Evolutionary conservation across 1,140 invertebrate species (phyloP).

Genomic region (Chlorops oryzae): DNA sequence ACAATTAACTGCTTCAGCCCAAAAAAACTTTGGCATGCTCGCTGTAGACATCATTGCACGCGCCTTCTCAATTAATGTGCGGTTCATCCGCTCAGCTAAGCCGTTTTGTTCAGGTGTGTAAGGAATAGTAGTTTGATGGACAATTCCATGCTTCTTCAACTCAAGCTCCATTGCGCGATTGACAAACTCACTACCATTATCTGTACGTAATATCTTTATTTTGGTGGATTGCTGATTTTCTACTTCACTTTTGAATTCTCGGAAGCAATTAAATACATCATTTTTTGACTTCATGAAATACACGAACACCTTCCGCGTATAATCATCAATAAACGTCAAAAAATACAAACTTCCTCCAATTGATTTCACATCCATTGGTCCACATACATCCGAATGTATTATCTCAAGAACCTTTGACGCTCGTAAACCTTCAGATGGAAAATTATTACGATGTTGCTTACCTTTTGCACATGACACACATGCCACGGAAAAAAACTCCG

Average conservation of each 20-base stretch:
- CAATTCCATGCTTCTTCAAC: constrained; percentile 33
- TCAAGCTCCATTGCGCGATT: constrained; percentile 34
- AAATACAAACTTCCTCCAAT: constrained; percentile 42
- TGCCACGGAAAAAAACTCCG: no score
- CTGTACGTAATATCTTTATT: constrained; percentile 22
- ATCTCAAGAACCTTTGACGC: constrained; percentile 20
- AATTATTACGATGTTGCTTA: constrained; percentile 28
- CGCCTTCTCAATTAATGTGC: constrained; percentile 25
- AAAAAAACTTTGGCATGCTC: constrained; percentile 42
- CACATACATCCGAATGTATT: constrained; percentile 46
- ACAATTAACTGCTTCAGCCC: constrained; percentile 49
- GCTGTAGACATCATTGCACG: constrained; percentile 31
- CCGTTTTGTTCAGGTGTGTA: constrained; percentile 46
- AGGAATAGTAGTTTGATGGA: constrained; percentile 22
- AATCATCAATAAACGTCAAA: constrained; percentile 50
- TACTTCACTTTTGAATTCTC: constrained; percentile 31
- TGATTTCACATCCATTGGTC: constrained; percentile 44
- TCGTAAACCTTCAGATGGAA: constrained; percentile 16
- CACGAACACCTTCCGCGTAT: constrained; percentile 41
- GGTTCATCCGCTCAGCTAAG: constrained; percentile 26
- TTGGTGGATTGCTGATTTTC: constrained; percentile 31
- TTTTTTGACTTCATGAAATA: constrained; percentile 46
- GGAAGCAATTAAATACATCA: constrained; percentile 40
- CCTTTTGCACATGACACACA: constrained; percentile 28
- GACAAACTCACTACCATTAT: constrained; percentile 48